phyloP scores from a whole-genome alignment of 2,888 invertebrate genomes.

The Portevinia maculata region DNA sequence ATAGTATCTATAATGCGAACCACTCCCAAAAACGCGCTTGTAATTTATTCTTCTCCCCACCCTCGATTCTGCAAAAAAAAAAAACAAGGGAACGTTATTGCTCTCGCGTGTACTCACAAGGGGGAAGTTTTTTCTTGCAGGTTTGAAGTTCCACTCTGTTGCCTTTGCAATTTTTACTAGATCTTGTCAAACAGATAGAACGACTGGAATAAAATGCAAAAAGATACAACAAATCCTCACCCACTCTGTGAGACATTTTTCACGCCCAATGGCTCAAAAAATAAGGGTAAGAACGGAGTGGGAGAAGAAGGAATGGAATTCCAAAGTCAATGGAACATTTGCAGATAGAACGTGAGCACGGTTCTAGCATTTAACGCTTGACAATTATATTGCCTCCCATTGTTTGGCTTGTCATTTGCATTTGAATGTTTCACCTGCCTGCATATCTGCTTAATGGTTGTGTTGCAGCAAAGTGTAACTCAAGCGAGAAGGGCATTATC shows the following conservation, averaged over 20 bases:
- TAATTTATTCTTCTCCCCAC: conserved; percentile 37
- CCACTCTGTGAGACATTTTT: conserved; percentile 58
- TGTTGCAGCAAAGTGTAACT: conserved; percentile 24
- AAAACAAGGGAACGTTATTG: conserved; percentile 30
- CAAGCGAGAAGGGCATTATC: conserved; percentile 69
- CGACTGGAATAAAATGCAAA: conserved; percentile 14
- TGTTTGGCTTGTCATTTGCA: conserved; percentile 65
- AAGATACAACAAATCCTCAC: conserved; percentile 5
- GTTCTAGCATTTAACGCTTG: conserved; percentile 56
- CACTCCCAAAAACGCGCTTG: conserved; percentile 62
- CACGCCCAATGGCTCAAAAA: conserved; percentile 65
- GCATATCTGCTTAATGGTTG: conserved; percentile 1
- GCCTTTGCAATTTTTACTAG: conserved; percentile 36
- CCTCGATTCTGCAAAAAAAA: conserved; percentile 1
- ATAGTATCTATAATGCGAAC: conserved; percentile 53
- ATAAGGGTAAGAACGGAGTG: not conserved
- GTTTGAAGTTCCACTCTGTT: conserved; percentile 50
- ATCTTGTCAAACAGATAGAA: conserved; percentile 53
- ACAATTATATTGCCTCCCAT: conserved; percentile 63
- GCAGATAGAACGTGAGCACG: conserved; percentile 22
- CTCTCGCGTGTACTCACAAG: conserved; percentile 26
- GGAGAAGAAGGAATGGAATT: conserved; percentile 31
- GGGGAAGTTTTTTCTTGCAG: conserved; percentile 23
- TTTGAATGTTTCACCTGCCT: conserved; percentile 61
- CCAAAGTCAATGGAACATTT: conserved; percentile 47